Percentiles rank a stretch among this genome's conserved stretches.
These are phyloP conservation scores for Phalacrocorax pelagicus DNA, from an alignment of 2,113 vertebrate genomes.

Conservation along the genomic window DNA sequence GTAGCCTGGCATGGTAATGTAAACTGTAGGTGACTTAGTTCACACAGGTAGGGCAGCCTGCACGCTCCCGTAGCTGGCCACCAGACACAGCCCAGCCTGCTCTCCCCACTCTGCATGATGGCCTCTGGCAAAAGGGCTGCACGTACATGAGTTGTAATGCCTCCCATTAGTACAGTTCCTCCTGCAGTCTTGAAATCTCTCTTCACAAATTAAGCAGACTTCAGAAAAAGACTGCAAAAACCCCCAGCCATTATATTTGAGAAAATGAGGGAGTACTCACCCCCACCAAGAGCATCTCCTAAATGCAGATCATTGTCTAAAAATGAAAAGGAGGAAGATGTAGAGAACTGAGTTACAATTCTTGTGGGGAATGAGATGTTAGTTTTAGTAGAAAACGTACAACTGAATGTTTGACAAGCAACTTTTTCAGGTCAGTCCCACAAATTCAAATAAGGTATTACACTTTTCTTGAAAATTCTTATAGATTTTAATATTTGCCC, in stretches of 20 bases:
- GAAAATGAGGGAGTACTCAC: conserved; percentile 12
- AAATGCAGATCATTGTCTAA: conserved; percentile 54
- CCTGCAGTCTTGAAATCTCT: neutral
- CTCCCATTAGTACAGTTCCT: neutral
- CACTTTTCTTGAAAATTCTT: neutral
- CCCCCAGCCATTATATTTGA: neutral
- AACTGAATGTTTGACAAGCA: neutral
- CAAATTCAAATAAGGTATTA: neutral
- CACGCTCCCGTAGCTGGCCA: neutral
- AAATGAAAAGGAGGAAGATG: neutral
- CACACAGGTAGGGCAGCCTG: neutral
- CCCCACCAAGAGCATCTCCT: conserved; percentile 48
- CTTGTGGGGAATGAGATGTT: neutral
- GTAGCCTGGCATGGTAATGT: neutral
- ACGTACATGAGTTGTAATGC: too few species aligned
- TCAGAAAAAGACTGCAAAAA: neutral
- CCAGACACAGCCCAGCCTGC: neutral
- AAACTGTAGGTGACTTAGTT: neutral
- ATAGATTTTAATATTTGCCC: neutral
- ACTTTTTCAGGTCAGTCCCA: neutral
- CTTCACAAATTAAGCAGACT: neutral
- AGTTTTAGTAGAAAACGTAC: neutral
- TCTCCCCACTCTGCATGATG: accelerated
- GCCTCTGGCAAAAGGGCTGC: neutral
- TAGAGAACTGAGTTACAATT: neutral